These are phyloP conservation scores for Eulemur mongoz DNA, from an alignment of 2,797 vertebrate genomes.

Conservation along the genomic window DNA sequence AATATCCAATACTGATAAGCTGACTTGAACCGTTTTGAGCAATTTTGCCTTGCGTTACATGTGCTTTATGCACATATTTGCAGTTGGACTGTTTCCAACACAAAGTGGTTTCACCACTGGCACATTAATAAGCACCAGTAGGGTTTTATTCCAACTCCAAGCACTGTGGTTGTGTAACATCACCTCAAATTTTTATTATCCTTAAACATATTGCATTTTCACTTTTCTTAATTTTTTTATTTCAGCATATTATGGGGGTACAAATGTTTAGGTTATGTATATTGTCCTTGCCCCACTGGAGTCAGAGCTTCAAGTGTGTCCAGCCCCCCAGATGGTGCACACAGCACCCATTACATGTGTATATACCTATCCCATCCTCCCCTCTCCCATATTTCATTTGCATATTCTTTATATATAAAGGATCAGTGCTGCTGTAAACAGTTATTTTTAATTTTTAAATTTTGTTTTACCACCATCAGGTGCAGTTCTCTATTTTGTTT, in stretches of 20 bases:
- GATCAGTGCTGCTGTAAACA: slow-evolving; percentile 89
- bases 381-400: slow-evolving; percentile 85
- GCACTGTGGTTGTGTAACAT: slow-evolving; percentile 89
- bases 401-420: slow-evolving; percentile 91
- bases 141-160: slow-evolving; percentile 86
- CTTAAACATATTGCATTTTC: slow-evolving; percentile 87
- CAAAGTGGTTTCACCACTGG: slow-evolving; percentile 89
- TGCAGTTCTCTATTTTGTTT: slow-evolving; percentile 87
- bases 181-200: slow-evolving; percentile 89
- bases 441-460: slow-evolving; percentile 88
- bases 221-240: no score
- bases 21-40: slow-evolving; percentile 85
- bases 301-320: no score
- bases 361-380: no score
- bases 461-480: slow-evolving; percentile 89
- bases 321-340: no score
- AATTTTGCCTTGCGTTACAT: slow-evolving; percentile 86
- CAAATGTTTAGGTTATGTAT: no score
- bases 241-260: no score
- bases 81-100: slow-evolving; percentile 88
- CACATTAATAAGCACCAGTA: slow-evolving; percentile 87
- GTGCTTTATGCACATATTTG: slow-evolving; percentile 89
- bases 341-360: no score
- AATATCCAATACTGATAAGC: slow-evolving; percentile 86
- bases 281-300: no score